Base-by-base conservation (phyloP, 2,888 invertebrate genomes). In the Linhomoeus sp. region DNA sequence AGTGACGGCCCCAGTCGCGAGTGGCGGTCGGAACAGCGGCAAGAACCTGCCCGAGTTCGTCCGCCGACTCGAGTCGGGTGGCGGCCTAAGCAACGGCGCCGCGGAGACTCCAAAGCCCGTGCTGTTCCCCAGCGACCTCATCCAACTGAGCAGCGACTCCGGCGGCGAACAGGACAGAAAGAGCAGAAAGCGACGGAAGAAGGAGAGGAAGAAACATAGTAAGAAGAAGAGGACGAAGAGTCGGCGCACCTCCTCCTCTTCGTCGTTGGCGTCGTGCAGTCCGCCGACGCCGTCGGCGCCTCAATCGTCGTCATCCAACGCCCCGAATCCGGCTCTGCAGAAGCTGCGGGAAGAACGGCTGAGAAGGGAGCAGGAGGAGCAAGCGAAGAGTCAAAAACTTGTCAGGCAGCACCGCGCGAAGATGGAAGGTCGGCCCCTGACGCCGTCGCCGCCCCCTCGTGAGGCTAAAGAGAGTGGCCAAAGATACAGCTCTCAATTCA, bases 401-500 rank as follows among this genome's bases (percentile, higher is more conserved):
- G 7, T 29, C 7, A 29, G 29, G 12, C 7, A 29, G 29, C 29
- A 29, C 12, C 5, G 12, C 7, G 29, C 29, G 29, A 29, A 29
- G 12, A 29, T 29, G 29, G 29, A 29, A 29, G 29, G 29, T 29
- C 7, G 12, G 29, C 12, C 29, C 12, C 66, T 90, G 47, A 76
- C 75, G n/a, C 77, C 76, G 62, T 63, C 80, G 2, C 71, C 75
- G 54, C 76, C 47, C n/a, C n/a, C n/a, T 47, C 47, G 42, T 22
- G 25, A 25, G 15, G 41, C 26, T 14, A 29, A 46, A 45, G 66
- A 66, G 17, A 66, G 78, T 25, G 73, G 76, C 54, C 80, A 81
- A 59, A 82, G 81, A 68, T 94, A 94, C 64, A 88, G 88, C 70
- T 87, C 87, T 2, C 90, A 92, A 66, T 94, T 87, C 66, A 92